phyloP scores from a whole-genome alignment of 2,113 vertebrate species.

The Hystrix brachyura region DNA sequence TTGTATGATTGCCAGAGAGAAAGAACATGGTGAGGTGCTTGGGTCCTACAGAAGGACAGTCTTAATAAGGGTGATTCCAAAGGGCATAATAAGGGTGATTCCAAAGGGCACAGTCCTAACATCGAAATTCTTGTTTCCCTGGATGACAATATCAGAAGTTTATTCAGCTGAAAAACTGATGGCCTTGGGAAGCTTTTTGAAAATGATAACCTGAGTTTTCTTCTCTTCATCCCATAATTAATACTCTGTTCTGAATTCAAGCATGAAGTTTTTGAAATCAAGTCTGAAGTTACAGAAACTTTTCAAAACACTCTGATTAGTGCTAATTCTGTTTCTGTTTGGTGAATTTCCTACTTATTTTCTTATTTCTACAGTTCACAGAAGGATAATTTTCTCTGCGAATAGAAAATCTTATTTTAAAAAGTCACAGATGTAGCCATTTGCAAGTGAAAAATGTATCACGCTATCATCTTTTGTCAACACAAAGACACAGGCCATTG shows the following conservation, averaged over 20 bases:
- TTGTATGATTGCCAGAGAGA: slow-evolving; percentile 21
- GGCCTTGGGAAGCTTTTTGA: neutral
- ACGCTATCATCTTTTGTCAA: slow-evolving; percentile 63
- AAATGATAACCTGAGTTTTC: neutral
- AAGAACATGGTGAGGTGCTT: slow-evolving; percentile 8
- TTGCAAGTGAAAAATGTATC: slow-evolving; percentile 66
- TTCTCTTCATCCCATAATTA: slow-evolving; percentile 64
- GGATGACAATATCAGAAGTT: slow-evolving; percentile 35
- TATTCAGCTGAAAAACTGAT: slow-evolving; percentile 44
- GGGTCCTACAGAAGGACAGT: neutral
- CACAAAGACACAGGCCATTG: neutral
- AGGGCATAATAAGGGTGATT: neutral
- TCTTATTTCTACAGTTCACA: slow-evolving; percentile 46
- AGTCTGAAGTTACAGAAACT: slow-evolving; percentile 31
- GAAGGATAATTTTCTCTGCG: slow-evolving; percentile 31
- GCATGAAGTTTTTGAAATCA: slow-evolving; percentile 51
- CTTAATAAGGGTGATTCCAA: neutral
- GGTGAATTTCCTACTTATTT: slow-evolving; percentile 59
- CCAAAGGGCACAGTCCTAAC: neutral
- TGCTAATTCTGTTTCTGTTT: slow-evolving; percentile 62
- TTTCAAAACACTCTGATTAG: slow-evolving; percentile 14
- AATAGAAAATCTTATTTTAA: slow-evolving; percentile 63
- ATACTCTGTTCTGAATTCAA: slow-evolving; percentile 57
- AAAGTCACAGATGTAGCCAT: slow-evolving; percentile 68
- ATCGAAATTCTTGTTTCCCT: neutral